Base-by-base conservation (phyloP, 2,888 invertebrate genomes). In the Sepioteuthis lessoniana region DNA sequence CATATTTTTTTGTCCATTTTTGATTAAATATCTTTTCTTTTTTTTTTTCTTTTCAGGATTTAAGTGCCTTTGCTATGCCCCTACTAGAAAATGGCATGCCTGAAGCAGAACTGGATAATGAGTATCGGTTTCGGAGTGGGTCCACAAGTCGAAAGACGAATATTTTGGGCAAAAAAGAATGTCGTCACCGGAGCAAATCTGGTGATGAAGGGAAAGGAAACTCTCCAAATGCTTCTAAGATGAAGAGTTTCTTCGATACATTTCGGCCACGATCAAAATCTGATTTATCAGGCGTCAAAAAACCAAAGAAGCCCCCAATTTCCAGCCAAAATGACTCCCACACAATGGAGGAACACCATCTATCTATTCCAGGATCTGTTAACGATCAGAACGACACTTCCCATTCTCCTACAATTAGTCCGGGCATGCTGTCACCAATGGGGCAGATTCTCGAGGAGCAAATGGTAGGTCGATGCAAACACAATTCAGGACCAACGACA, bases 11-110 rank as follows among this genome's bases (percentile, higher is more conserved):
- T 21, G n/a, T 35, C 76, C 16, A 21, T 76, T n/a, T 76, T 76
- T 0, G 8, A 76, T 13, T 76, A 76, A 76, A 13, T 76, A 10
- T 76, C n/a, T 76, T 16, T 76, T 76, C 25, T 91, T 93, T 93
- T n/a, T 90, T 55, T 55, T 93, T 95, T 94, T 90, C 94, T n/a
- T 95, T 95, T 31, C 96, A 97, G 97, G 97, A 97, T 94, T 95
- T 97, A 94, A 97, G 97, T 95, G 96, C 97, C 94, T 97, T 97
- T 95, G 97, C 97, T 42, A 97, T 97, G 97, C 96, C 96, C 7
- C 95, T 96, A 50, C 95, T 96, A 95, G 96, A 96, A 91, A 94
- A 95, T 90, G 96, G 95, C 91, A 94, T 94, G 76, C 94, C 94
- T 28, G 95, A 95, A 37, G 50, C 91, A 94, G 95, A 91, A 95